Percentiles rank a stretch among this genome's conserved stretches.
Evolutionary conservation across 2,797 vertebrate species (phyloP).

Genomic region (Channallabes apus): DNA sequence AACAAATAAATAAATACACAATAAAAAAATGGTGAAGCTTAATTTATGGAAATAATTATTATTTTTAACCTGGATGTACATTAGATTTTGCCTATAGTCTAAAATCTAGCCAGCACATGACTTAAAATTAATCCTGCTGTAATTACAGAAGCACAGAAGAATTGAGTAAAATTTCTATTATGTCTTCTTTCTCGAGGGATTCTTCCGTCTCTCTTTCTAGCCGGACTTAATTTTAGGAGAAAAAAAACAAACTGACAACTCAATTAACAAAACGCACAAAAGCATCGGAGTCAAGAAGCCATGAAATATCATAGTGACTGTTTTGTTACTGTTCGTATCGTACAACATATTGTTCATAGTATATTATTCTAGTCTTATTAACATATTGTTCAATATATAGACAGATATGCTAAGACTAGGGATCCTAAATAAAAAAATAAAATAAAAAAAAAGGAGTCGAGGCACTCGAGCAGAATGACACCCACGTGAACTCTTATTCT

Average conservation of each 20-base stretch:
- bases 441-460: not conserved
- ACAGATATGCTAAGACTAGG: not conserved
- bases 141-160: conserved; percentile 24
- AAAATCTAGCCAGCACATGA: not conserved
- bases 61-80: no score
- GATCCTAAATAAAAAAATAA: not conserved
- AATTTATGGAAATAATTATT: no score
- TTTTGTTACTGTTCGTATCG: not conserved
- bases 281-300: not conserved
- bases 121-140: conserved; percentile 24
- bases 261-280: not conserved
- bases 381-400: no score
- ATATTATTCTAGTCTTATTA: no score
- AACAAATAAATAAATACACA: no score
- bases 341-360: no score
- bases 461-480: not conserved
- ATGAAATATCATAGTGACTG: no score
- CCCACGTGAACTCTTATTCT: not conserved
- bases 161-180: conserved; percentile 50
- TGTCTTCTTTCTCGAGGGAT: conserved; percentile 31
- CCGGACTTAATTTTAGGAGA: conserved; percentile 3
- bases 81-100: no score
- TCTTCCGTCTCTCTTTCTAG: not conserved
- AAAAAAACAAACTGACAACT: not conserved
- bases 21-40: no score